A percentile compares a stretch with the other conserved stretches of the same genome.
Evolutionary conservation across 1,140 invertebrate genomes (phyloP).

Genomic region (Apis laboriosa): DNA sequence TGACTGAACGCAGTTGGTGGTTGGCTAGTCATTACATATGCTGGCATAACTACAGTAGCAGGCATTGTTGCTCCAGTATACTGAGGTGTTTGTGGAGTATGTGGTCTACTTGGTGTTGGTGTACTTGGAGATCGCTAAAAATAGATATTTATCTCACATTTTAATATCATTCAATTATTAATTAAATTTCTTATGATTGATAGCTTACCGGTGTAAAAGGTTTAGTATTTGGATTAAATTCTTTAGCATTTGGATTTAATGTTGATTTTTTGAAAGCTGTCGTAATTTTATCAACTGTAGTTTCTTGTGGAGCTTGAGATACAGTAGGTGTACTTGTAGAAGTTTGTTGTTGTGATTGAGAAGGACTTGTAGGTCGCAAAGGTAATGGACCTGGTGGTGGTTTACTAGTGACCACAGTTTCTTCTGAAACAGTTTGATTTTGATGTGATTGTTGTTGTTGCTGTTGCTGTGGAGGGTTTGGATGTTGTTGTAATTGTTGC

Average conservation of each 20-base stretch:
- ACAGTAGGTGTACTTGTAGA: constrained; percentile 62
- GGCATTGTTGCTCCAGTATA: constrained; percentile 77
- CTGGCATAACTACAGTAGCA: constrained; percentile 80
- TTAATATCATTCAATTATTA: background rate
- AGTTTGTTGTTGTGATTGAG: constrained; percentile 79
- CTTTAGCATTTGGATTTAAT: constrained; percentile 93
- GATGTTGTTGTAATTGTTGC: constrained; percentile 55
- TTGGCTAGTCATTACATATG: constrained; percentile 81
- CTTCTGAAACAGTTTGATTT: constrained; percentile 67
- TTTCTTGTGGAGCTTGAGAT: constrained; percentile 73
- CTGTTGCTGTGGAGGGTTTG: constrained; percentile 60
- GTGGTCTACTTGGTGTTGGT: constrained; percentile 87
- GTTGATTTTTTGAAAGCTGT: constrained; percentile 88
- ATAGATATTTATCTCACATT: constrained; percentile 41
- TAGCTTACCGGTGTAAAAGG: constrained; percentile 90
- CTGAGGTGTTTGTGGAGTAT: constrained; percentile 92
- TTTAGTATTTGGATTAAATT: constrained; percentile 94
- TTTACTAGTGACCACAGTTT: constrained; percentile 74
- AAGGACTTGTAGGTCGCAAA: constrained; percentile 70
- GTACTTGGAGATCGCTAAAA: constrained; percentile 84
- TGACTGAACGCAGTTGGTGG: constrained; percentile 80
- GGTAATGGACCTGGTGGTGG: constrained; percentile 73
- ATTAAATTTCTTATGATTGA: constrained; percentile 2
- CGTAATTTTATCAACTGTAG: constrained; percentile 83
- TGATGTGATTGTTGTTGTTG: constrained; percentile 63